Percentiles rank a stretch among this genome's conserved stretches.
phyloP scores from a whole-genome alignment of 2,888 invertebrate genomes.

The Xylota sylvarum region DNA sequence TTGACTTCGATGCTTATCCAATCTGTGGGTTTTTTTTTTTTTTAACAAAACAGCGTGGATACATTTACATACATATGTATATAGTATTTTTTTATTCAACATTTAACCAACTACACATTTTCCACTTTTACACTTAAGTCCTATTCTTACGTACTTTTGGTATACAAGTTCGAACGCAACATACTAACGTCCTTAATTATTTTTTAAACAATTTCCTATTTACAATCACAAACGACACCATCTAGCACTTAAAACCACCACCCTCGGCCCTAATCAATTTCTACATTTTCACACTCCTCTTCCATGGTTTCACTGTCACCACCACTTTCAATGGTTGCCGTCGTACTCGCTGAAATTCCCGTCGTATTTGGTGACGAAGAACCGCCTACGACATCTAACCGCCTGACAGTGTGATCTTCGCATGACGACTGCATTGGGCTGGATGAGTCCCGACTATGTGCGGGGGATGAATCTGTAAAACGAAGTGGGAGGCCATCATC shows the following conservation, averaged over 20 bases:
- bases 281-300: slow-evolving; percentile 84
- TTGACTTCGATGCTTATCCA: neutral
- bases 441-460: slow-evolving; percentile 65
- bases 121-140: slow-evolving; percentile 60
- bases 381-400: slow-evolving; percentile 62
- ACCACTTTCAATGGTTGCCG: slow-evolving; percentile 56
- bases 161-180: slow-evolving; percentile 49
- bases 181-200: neutral
- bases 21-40: neutral
- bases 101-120: slow-evolving; percentile 41
- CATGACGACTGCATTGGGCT: slow-evolving; percentile 63
- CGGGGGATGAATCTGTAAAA: slow-evolving; percentile 61
- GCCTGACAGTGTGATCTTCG: slow-evolving; percentile 57
- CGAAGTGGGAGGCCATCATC: slow-evolving; percentile 46
- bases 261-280: slow-evolving; percentile 82
- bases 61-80: neutral
- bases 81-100: slow-evolving; percentile 43
- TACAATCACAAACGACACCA: slow-evolving; percentile 61
- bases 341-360: slow-evolving; percentile 61
- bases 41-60: neutral
- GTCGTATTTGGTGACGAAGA: slow-evolving; percentile 55
- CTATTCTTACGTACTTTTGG: slow-evolving; percentile 66
- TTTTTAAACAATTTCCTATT: slow-evolving; percentile 40
- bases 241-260: neutral
- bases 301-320: slow-evolving; percentile 79